Evolutionary conservation across 2,888 invertebrate species (phyloP).

Genomic region (Parnassius smintheus): DNA sequence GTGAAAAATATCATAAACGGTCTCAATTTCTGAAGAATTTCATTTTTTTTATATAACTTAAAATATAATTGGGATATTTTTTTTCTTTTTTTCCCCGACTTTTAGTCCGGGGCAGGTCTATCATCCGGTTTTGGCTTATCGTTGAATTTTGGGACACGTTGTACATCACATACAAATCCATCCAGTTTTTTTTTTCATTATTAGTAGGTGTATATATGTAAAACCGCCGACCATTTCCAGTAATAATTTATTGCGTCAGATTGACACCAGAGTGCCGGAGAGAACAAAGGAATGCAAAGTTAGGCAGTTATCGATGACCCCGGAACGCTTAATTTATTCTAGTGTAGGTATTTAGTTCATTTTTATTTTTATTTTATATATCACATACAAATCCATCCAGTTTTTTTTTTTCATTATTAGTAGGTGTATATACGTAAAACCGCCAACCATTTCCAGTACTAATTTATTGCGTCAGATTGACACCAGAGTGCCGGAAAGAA

Average conservation of each 20-base stretch:
- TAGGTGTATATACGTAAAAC: neutral
- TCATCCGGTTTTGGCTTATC: too few species aligned
- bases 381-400: neutral
- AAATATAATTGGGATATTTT: too few species aligned
- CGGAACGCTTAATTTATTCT: conserved; percentile 18
- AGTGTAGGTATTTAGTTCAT: conserved; percentile 5
- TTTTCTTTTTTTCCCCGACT: too few species aligned
- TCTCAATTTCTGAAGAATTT: too few species aligned
- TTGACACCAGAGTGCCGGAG: conserved; percentile 8
- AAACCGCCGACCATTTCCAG: neutral
- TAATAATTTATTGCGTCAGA: neutral
- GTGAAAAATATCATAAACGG: too few species aligned
- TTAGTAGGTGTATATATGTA: neutral
- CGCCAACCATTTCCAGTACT: neutral
- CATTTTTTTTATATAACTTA: too few species aligned
- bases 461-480: conserved; percentile 4
- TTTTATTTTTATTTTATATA: neutral
- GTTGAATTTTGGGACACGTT: too few species aligned
- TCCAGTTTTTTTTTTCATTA: neutral
- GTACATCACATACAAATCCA: neutral
- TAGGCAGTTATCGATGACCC: conserved; percentile 19
- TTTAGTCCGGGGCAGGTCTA: too few species aligned
- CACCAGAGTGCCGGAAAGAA: conserved; percentile 11
- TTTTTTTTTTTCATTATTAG: neutral
- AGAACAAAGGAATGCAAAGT: conserved; percentile 26